These are phyloP conservation scores for Drosophila anomelani DNA, from an alignment of 2,888 invertebrate species.

Conservation along the genomic window DNA sequence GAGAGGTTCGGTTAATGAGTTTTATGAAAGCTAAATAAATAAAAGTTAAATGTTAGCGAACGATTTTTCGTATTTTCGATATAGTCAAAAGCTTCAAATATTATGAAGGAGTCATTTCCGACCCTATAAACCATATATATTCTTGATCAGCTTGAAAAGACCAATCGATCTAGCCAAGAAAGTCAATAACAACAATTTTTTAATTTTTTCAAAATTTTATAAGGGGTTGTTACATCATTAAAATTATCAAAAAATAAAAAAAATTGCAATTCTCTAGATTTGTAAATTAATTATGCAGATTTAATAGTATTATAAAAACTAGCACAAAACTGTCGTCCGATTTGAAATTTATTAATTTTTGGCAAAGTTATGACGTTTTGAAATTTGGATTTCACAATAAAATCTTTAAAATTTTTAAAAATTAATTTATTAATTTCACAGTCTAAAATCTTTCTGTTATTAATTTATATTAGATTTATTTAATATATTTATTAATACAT, in stretches of 20 bases:
- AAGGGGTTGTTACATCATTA: neutral
- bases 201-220: neutral
- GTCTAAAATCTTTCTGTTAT: neutral
- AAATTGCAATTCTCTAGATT: neutral
- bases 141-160: too few species aligned
- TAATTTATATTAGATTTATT: neutral
- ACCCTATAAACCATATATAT: too few species aligned
- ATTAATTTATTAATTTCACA: too few species aligned
- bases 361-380: neutral
- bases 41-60: neutral
- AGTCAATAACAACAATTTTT: too few species aligned
- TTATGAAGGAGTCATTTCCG: too few species aligned
- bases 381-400: too few species aligned
- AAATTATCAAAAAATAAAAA: neutral
- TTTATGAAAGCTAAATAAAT: slow-evolving; percentile 4
- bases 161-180: too few species aligned
- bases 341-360: neutral
- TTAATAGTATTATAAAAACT: too few species aligned
- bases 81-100: too few species aligned
- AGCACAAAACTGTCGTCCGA: neutral
- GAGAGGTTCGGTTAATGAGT: slow-evolving; percentile 31
- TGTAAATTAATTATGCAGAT: too few species aligned
- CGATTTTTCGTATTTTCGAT: too few species aligned
- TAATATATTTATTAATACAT: neutral
- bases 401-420: too few species aligned